A percentile compares a stretch with the other conserved stretches of the same genome.
phyloP scores from a whole-genome alignment of 2,797 vertebrate genomes.

The Poecilia gillii region DNA sequence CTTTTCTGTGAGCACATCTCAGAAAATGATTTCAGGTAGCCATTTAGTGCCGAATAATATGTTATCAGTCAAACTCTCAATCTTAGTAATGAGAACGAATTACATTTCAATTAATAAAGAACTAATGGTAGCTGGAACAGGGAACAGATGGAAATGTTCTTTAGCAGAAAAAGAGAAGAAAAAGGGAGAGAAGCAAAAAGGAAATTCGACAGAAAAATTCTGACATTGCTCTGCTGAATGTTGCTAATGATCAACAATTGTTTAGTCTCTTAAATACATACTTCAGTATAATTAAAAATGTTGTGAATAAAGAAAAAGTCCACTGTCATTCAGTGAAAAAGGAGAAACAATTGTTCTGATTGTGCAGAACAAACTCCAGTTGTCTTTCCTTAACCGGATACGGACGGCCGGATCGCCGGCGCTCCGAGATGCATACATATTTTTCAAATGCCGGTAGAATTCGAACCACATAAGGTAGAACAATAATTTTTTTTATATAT shows the following conservation, averaged over 20 bases:
- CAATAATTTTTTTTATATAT: no score
- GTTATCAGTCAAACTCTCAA: conserved; percentile 52
- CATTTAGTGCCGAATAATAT: conserved; percentile 31
- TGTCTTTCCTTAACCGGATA: neutral
- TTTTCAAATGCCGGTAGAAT: no score
- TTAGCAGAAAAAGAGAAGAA: conserved; percentile 16
- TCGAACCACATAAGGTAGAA: no score
- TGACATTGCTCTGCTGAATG: neutral
- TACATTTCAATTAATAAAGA: conserved; percentile 58
- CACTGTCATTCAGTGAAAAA: conserved; percentile 9
- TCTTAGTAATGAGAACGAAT: conserved; percentile 58
- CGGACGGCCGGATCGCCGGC: no score
- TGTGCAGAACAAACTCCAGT: conserved; percentile 12
- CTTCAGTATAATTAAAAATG: neutral
- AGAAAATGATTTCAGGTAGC: conserved; percentile 39
- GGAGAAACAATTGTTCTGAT: conserved; percentile 27
- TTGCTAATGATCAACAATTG: neutral
- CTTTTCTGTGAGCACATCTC: neutral
- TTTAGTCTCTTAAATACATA: neutral
- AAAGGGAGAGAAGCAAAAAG: neutral
- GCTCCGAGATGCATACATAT: no score
- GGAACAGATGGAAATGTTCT: conserved; percentile 46
- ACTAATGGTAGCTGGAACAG: conserved; percentile 42
- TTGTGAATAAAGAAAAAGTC: neutral
- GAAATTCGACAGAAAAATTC: neutral